Evolutionary conservation across 1,140 invertebrate genomes (phyloP).

Genomic region (Phocides pigmalion): DNA sequence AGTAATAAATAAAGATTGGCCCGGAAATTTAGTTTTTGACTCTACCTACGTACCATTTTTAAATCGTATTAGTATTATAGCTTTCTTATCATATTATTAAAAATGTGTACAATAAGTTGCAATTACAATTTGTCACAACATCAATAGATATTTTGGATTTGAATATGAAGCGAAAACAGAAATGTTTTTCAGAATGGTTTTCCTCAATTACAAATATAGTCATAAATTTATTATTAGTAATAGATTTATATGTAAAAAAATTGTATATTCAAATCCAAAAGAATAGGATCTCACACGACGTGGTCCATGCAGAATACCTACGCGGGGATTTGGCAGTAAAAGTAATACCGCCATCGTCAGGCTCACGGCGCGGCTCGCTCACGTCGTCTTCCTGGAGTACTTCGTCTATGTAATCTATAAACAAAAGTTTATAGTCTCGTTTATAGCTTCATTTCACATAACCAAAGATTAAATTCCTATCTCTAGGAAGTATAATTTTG

Average conservation of each 20-base stretch:
- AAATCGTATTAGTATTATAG: constrained; percentile 40
- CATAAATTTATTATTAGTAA: too few relatives aligned
- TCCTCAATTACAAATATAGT: too few relatives aligned
- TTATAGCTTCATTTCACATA: not conserved
- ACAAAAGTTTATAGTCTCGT: constrained; percentile 33
- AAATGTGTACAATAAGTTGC: constrained; percentile 35
- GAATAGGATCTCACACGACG: constrained; percentile 44
- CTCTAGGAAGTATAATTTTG: too few relatives aligned
- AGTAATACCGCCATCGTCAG: constrained; percentile 93
- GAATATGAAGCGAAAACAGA: constrained; percentile 22
- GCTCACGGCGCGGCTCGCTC: constrained; percentile 83
- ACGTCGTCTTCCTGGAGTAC: constrained; percentile 90
- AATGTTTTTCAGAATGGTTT: too few relatives aligned
- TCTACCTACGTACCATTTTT: constrained; percentile 43
- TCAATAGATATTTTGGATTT: constrained; percentile 45
- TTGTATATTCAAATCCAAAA: constrained; percentile 67
- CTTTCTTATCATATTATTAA: constrained; percentile 23
- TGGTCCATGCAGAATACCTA: constrained; percentile 86
- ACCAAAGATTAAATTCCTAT: too few relatives aligned
- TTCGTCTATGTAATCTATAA: constrained; percentile 91
- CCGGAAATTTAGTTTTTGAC: constrained; percentile 2
- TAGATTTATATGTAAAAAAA: not conserved
- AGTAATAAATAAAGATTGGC: constrained; percentile 14
- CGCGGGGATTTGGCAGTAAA: constrained; percentile 93
- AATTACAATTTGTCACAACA: constrained; percentile 50